Base-by-base conservation (phyloP, 2,797 vertebrate genomes). In the Margarornis squamiger region DNA sequence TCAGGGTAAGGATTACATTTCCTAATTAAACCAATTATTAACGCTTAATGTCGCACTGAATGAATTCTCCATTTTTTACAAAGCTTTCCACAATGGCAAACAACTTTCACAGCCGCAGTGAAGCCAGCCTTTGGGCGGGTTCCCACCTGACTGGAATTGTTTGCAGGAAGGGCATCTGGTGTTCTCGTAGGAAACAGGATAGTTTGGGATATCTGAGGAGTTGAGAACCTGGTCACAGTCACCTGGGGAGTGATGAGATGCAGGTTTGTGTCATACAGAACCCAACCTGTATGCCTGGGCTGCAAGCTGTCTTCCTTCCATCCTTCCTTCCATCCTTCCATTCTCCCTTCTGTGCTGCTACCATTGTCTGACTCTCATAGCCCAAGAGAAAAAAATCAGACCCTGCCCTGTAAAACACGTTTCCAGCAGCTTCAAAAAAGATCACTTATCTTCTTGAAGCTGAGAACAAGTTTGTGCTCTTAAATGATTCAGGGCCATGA, bases 21-120 rank as follows among this genome's bases (percentile, higher is more conserved):
- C 55, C 82, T 76, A 73, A 79, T 90, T 86, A 89, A 88, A 78
- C 34, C 45, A 83, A 54, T 80, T 91, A 93, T 54, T 67, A 76
- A 62, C 38, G 71, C 12, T 93, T 84, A 84, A 24, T 0, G 0
- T 66, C 23, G 16, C 54, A 57, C 57, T 82, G 84, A 93, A 49
- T 36, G 27, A 61, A 46, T 71, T 86, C 6, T 68, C 27, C 14
- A 5, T 26, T 57, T 84, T 63, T 52, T 79, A 51, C 3, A 26
- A 74, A 68, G 7, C 13, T 70, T 93, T 92, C 36, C 32, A 26
- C 0, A 0, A 4, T 77, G 27, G 9, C 63, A 88, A 39, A n/a
- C 19, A 61, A 2, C 34, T 86, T 74, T 67, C 58, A 75, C 29
- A 39, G 72, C 17, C 1, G 1, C 63, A 38, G 10, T 5, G 6